Conservation (phyloP, 2,797 vertebrate species). For the Pteropus rufus region DNA sequence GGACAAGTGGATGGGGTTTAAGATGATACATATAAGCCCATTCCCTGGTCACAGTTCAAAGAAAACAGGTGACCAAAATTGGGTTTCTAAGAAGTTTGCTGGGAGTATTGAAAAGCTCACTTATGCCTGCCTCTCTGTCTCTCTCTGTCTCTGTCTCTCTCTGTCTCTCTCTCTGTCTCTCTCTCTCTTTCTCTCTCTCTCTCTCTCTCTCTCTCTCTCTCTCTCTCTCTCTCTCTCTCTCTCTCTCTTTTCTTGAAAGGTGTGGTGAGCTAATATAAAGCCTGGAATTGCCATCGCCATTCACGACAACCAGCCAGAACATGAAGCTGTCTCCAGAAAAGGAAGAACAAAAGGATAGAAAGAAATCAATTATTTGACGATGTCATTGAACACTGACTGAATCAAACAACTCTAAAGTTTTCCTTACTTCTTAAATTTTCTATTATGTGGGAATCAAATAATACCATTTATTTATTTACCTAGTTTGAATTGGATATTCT, state of each 20-base stretch:
- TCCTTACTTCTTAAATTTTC: neutral
- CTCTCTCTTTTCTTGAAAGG: neutral
- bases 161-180: no score
- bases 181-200: no score
- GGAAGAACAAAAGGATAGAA: neutral
- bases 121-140: neutral
- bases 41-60: neutral
- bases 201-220: neutral
- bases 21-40: neutral
- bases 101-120: neutral
- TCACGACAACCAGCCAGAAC: neutral
- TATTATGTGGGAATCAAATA: neutral
- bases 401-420: neutral
- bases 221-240: neutral
- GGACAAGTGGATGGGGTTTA: neutral
- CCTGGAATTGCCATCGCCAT: neutral
- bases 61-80: neutral
- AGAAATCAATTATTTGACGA: neutral
- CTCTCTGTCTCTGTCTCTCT: neutral
- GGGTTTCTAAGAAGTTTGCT: neutral
- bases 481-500: neutral
- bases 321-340: neutral
- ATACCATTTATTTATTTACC: neutral
- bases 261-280: neutral
- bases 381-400: neutral